A percentile compares a stretch with the other conserved stretches of the same genome.
phyloP scores from a whole-genome alignment of 2,113 vertebrate species.

The Marmota flaviventris region DNA sequence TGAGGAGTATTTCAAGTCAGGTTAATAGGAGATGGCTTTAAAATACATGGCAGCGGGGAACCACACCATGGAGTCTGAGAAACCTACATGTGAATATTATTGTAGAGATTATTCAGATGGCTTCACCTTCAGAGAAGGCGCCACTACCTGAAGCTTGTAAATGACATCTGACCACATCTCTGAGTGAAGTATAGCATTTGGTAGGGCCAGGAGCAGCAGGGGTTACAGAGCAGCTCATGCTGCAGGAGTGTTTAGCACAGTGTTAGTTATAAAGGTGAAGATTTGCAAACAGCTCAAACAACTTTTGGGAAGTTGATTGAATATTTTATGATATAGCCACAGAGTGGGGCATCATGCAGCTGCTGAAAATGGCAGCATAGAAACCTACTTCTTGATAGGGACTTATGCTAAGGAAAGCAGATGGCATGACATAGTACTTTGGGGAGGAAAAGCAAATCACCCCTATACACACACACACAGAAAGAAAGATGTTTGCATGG shows the following conservation, averaged over 20 bases:
- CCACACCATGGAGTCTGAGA: neutral
- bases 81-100: neutral
- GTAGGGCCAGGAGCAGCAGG: neutral
- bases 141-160: neutral
- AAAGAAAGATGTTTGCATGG: neutral
- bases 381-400: neutral
- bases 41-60: neutral
- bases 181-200: neutral
- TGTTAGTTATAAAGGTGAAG: neutral
- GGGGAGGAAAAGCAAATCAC: neutral
- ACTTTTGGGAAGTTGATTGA: neutral
- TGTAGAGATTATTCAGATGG: neutral
- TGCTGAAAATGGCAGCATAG: neutral
- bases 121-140: neutral
- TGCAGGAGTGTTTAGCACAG: neutral
- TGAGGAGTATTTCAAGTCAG: slow-evolving; percentile 26
- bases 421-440: neutral
- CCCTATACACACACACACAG: neutral
- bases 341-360: neutral
- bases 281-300: neutral
- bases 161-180: neutral
- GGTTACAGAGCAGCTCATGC: neutral
- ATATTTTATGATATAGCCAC: neutral
- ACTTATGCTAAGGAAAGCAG: slow-evolving; percentile 5
- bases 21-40: slow-evolving; percentile 17